phyloP scores from a whole-genome alignment of 2,888 invertebrate species.

The Agriopis leucophaearia region DNA sequence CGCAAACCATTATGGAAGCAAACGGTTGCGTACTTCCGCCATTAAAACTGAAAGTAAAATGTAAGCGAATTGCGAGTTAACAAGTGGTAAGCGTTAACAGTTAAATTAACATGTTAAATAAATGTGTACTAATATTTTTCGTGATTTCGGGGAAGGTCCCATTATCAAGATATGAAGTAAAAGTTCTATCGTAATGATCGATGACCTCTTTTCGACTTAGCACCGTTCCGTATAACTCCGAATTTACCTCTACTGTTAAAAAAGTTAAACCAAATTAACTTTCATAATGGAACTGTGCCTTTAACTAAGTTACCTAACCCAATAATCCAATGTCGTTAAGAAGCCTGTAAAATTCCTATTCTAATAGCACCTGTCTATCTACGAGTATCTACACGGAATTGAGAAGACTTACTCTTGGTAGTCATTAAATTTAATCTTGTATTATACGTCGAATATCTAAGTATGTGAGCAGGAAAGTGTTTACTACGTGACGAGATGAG shows the following conservation, averaged over 20 bases:
- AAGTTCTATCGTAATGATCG: too few relatives aligned
- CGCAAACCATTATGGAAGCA: background rate
- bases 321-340: constrained; percentile 1
- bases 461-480: too few relatives aligned
- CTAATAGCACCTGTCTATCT: background rate
- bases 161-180: too few relatives aligned
- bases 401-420: background rate
- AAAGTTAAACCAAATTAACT: too few relatives aligned
- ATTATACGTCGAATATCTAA: too few relatives aligned
- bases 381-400: background rate
- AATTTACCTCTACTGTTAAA: too few relatives aligned
- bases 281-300: too few relatives aligned
- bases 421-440: background rate
- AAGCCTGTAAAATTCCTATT: constrained; percentile 9
- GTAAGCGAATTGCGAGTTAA: background rate
- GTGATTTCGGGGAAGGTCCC: too few relatives aligned
- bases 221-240: too few relatives aligned
- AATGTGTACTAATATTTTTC: too few relatives aligned
- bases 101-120: background rate
- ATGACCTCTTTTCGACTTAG: too few relatives aligned
- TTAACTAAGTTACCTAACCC: background rate
- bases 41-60: constrained; percentile 14
- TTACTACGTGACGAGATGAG: too few relatives aligned
- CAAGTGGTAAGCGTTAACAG: background rate
- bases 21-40: constrained; percentile 9